phyloP scores from a whole-genome alignment of 1,140 invertebrate genomes.

The Frieseomelitta varia region DNA sequence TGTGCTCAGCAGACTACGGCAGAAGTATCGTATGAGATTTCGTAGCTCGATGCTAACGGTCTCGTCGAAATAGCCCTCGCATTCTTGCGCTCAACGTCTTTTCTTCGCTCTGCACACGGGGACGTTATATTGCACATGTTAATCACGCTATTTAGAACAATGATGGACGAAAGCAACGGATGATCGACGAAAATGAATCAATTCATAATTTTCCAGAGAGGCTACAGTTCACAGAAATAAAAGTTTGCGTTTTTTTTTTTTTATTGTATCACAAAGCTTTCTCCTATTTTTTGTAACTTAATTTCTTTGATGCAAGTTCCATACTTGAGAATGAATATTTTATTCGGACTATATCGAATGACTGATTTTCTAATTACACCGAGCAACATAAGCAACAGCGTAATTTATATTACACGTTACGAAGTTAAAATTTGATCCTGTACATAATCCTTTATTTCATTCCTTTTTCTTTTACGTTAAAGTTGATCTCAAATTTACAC shows the following conservation, averaged over 20 bases:
- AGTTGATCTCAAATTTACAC: background rate
- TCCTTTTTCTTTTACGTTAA: background rate
- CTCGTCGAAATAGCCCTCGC: background rate
- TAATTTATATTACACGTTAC: too few relatives aligned
- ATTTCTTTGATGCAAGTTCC: too few relatives aligned
- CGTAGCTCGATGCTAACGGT: constrained; percentile 9
- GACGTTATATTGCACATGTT: background rate
- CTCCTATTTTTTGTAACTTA: too few relatives aligned
- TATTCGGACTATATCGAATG: background rate
- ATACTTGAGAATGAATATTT: background rate
- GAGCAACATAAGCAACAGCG: background rate
- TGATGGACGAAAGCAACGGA: background rate
- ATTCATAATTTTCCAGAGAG: too few relatives aligned
- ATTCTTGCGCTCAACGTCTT: background rate
- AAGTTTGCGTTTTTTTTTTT: too few relatives aligned
- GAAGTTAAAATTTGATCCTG: background rate
- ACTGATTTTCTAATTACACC: background rate
- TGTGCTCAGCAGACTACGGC: constrained; percentile 4
- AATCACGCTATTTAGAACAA: background rate
- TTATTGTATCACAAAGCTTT: too few relatives aligned
- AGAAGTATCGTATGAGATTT: constrained; percentile 11
- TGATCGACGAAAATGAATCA: too few relatives aligned
- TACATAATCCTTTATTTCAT: too few relatives aligned
- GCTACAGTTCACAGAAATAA: too few relatives aligned
- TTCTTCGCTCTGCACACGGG: background rate